Evolutionary conservation across 2,797 vertebrate genomes (phyloP).

Genomic region (Sebastes trivittatus): DNA sequence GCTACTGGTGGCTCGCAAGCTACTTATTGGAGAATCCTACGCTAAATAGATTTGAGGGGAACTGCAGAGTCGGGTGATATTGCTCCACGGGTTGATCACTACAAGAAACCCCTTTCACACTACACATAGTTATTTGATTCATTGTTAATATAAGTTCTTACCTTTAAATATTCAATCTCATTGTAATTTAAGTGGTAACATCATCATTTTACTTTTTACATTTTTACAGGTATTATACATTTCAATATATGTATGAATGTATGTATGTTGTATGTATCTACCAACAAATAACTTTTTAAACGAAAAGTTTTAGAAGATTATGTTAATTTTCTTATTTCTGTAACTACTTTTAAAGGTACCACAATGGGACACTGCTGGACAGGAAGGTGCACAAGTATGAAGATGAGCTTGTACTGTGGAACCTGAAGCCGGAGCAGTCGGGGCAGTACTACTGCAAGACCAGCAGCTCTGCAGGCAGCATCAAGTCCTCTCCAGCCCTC

Average conservation of each 20-base stretch:
- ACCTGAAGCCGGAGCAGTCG: slow-evolving; percentile 80
- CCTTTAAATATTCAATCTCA: not conserved
- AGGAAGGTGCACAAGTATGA: slow-evolving; percentile 79
- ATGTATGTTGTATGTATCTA: not conserved
- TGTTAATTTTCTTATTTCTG: not conserved
- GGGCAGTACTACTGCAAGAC: slow-evolving; percentile 94
- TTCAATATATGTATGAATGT: not conserved
- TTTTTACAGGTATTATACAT: not conserved
- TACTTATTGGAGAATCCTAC: not conserved
- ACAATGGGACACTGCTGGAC: slow-evolving; percentile 92
- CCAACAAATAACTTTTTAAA: not conserved
- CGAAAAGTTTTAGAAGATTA: not conserved
- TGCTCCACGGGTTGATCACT: not conserved
- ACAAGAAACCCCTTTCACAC: not conserved
- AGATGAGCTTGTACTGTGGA: slow-evolving; percentile 83
- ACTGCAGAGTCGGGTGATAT: not conserved
- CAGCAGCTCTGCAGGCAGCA: slow-evolving; percentile 86
- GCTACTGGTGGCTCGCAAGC: not conserved
- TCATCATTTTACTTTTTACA: not conserved
- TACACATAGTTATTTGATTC: not conserved
- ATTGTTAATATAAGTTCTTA: not conserved
- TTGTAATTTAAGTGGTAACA: not conserved
- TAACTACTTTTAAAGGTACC: slow-evolving; percentile 85
- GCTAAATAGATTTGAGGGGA: not conserved
- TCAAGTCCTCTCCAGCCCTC: slow-evolving; percentile 85